Conservation (phyloP, 1,140 invertebrate genomes). For the Drosophila mayri region DNA sequence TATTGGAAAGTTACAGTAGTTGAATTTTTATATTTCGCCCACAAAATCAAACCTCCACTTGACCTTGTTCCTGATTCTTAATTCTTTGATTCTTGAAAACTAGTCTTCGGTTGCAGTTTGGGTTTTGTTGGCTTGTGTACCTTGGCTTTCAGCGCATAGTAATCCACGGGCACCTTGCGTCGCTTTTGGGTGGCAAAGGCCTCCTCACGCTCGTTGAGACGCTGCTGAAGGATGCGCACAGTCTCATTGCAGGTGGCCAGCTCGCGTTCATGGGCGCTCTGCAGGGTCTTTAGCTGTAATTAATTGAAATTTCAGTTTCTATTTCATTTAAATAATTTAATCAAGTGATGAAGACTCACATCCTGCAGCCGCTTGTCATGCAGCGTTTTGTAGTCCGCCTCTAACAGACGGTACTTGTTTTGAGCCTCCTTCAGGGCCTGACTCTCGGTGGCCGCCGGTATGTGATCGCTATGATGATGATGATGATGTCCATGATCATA, state of each 20-base stretch:
- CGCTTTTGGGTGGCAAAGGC: slow-evolving; percentile 78
- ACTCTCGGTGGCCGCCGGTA: slow-evolving; percentile 87
- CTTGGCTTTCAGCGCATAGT: slow-evolving; percentile 84
- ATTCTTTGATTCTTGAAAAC: not conserved
- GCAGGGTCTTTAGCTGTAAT: slow-evolving; percentile 89
- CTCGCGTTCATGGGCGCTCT: slow-evolving; percentile 92
- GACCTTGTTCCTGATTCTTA: not conserved
- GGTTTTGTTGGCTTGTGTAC: slow-evolving; percentile 45
- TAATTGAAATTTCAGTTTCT: not conserved
- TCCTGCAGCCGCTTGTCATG: slow-evolving; percentile 92
- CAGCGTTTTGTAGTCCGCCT: slow-evolving; percentile 89
- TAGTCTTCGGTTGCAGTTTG: not conserved
- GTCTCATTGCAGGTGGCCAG: slow-evolving; percentile 86
- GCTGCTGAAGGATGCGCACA: slow-evolving; percentile 78
- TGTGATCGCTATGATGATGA: slow-evolving; percentile 83
- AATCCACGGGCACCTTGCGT: slow-evolving; percentile 83
- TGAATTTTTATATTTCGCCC: not conserved
- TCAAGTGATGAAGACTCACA: slow-evolving; percentile 85
- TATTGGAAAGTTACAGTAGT: not conserved
- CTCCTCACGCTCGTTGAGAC: slow-evolving; percentile 82
- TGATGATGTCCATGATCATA: slow-evolving; percentile 47
- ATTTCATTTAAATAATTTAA: not conserved
- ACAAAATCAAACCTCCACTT: not conserved
- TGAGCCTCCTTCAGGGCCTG: slow-evolving; percentile 87
- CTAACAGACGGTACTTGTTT: slow-evolving; percentile 86